A percentile compares a stretch with the other conserved stretches of the same genome.
Evolutionary conservation across 2,113 vertebrate species (phyloP).

Genomic region (Trichechus manatus): DNA sequence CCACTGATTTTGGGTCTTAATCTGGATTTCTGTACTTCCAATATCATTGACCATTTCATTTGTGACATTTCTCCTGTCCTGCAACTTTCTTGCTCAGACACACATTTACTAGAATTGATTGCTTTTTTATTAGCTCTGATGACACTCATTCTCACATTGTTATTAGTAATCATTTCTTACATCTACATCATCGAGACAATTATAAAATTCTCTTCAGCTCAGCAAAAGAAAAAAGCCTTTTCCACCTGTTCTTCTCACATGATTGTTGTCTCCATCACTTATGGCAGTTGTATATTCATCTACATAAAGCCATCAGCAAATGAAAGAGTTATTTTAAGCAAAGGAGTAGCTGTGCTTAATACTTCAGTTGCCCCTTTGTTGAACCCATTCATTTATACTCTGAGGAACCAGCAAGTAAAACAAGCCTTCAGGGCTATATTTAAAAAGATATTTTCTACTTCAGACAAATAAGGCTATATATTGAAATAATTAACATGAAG

Average conservation of each 20-base stretch:
- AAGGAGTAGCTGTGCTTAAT: neutral
- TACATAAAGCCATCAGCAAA: neutral
- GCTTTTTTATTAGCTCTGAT: slow-evolving; percentile 4
- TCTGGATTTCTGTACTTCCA: slow-evolving; percentile 66
- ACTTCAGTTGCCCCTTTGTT: neutral
- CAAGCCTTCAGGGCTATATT: neutral
- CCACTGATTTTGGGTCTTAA: neutral
- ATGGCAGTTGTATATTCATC: slow-evolving; percentile 9
- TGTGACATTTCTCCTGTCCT: slow-evolving; percentile 54
- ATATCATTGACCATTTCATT: slow-evolving; percentile 64
- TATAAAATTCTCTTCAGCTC: neutral
- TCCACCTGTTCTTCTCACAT: slow-evolving; percentile 57
- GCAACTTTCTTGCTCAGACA: slow-evolving; percentile 40
- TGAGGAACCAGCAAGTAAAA: slow-evolving; percentile 4
- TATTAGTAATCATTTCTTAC: slow-evolving; percentile 2
- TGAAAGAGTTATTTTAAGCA: neutral
- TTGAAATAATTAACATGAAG: neutral
- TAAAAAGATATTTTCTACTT: neutral
- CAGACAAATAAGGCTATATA: neutral
- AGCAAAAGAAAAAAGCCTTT: slow-evolving; percentile 8
- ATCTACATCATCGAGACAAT: slow-evolving; percentile 19
- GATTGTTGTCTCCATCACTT: slow-evolving; percentile 29
- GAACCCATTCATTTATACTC: neutral
- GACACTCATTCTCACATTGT: neutral
- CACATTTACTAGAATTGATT: neutral